Conservation (phyloP, 92 coral and sea anemone genomes). For the Actinostola sp. region DNA sequence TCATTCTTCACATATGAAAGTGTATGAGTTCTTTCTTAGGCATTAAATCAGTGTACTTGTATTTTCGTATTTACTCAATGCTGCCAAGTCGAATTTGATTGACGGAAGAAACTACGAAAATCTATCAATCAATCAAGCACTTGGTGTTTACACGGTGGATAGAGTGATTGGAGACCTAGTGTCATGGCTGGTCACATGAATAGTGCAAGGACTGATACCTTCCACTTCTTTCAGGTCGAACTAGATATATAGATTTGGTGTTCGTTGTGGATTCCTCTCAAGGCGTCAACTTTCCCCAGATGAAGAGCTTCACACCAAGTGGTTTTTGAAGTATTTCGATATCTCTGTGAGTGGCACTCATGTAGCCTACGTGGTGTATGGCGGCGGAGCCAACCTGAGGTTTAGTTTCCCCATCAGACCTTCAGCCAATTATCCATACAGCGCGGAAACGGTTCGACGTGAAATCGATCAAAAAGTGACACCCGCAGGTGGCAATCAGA, state of each 20-base stretch:
- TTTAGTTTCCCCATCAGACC: slow-evolving; percentile 16
- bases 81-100: too few relatives aligned
- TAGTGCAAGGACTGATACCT: background rate
- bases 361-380: slow-evolving; percentile 22
- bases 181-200: background rate
- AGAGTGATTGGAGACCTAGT: too few relatives aligned
- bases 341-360: slow-evolving; percentile 15
- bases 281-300: slow-evolving; percentile 15
- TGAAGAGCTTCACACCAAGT: slow-evolving; percentile 25
- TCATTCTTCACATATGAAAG: too few relatives aligned
- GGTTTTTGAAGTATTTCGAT: slow-evolving; percentile 14
- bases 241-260: slow-evolving; percentile 19
- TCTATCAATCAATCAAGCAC: too few relatives aligned
- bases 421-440: slow-evolving; percentile 7
- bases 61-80: too few relatives aligned
- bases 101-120: too few relatives aligned
- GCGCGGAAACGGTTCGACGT: background rate
- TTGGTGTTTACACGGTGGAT: too few relatives aligned
- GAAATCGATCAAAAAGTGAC: slow-evolving; percentile 5
- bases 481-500: slow-evolving; percentile 3
- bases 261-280: slow-evolving; percentile 28
- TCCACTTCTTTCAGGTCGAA: slow-evolving; percentile 1
- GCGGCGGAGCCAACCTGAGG: background rate
- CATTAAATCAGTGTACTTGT: too few relatives aligned
- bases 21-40: too few relatives aligned